These are phyloP conservation scores for Rhingia rostrata DNA, from an alignment of 2,888 invertebrate species.

Conservation along the genomic window DNA sequence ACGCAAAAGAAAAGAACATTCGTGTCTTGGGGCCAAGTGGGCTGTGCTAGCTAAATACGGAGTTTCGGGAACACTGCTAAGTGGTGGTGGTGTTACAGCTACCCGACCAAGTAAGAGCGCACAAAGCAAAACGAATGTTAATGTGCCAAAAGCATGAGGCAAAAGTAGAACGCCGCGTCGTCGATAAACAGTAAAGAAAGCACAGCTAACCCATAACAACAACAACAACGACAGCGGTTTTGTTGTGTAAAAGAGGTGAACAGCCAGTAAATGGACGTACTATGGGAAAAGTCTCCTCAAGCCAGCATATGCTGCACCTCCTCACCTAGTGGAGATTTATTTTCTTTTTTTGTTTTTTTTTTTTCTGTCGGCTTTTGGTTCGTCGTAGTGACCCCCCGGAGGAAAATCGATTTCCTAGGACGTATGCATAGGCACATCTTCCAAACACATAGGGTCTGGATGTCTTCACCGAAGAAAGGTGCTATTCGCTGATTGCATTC, in stretches of 20 bases:
- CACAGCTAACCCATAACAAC: constrained; percentile 51
- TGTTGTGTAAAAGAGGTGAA: constrained; percentile 78
- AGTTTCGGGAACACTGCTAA: constrained; percentile 33
- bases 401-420: constrained; percentile 52
- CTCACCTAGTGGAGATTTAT: constrained; percentile 19
- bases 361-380: not conserved
- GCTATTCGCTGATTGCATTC: constrained; percentile 38
- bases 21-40: constrained; percentile 9
- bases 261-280: constrained; percentile 81
- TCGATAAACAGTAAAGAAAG: constrained; percentile 69
- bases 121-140: constrained; percentile 73
- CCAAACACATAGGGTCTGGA: not conserved
- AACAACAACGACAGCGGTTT: constrained; percentile 1
- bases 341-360: not conserved
- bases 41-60: constrained; percentile 11
- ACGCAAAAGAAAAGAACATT: not conserved
- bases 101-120: constrained; percentile 41
- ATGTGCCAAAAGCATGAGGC: constrained; percentile 74
- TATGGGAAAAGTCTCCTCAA: constrained; percentile 22
- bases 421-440: constrained; percentile 29
- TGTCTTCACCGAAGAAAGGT: constrained; percentile 10
- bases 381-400: constrained; percentile 43
- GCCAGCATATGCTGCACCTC: constrained; percentile 5
- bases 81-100: constrained; percentile 11
- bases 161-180: constrained; percentile 71